Evolutionary conservation across 1,140 invertebrate genomes (phyloP).

Genomic region (Lordiphosa collinella): DNA sequence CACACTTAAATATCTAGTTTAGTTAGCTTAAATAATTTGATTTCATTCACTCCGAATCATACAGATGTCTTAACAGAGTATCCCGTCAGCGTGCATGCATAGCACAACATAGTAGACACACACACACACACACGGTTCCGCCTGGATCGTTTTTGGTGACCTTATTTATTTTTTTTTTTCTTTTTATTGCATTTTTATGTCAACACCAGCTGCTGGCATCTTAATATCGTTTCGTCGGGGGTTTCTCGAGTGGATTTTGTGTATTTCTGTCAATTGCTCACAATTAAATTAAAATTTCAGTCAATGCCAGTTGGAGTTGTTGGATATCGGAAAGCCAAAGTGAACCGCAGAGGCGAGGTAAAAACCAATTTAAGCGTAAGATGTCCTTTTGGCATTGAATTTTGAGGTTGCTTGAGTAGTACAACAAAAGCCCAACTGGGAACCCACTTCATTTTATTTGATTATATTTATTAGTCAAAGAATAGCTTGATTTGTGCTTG

Average conservation of each 20-base stretch:
- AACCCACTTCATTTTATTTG: no score
- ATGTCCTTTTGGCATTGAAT: slow-evolving; percentile 16
- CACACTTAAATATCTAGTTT: no score
- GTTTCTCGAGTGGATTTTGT: slow-evolving; percentile 36
- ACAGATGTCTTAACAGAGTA: no score
- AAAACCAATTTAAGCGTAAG: slow-evolving; percentile 21
- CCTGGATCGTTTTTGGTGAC: slow-evolving; percentile 29
- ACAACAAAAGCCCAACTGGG: no score
- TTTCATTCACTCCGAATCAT: no score
- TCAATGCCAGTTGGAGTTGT: slow-evolving; percentile 44
- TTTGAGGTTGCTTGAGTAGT: no score
- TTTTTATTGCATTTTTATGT: slow-evolving; percentile 74
- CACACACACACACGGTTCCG: no score
- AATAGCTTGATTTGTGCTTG: no score
- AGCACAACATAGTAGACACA: no score
- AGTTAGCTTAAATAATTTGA: no score
- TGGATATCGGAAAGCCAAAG: slow-evolving; percentile 25
- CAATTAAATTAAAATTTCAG: slow-evolving; percentile 71
- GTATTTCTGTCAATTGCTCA: slow-evolving; percentile 69
- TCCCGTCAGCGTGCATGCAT: no score
- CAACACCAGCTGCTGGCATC: slow-evolving; percentile 62
- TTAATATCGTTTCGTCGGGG: slow-evolving; percentile 51
- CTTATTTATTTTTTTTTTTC: slow-evolving; percentile 33
- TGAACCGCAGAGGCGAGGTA: slow-evolving; percentile 28
- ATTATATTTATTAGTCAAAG: no score